A percentile compares a stretch with the other conserved stretches of the same genome.
Evolutionary conservation across 2,797 vertebrate genomes (phyloP).

Genomic region (Tamandua tetradactyla): DNA sequence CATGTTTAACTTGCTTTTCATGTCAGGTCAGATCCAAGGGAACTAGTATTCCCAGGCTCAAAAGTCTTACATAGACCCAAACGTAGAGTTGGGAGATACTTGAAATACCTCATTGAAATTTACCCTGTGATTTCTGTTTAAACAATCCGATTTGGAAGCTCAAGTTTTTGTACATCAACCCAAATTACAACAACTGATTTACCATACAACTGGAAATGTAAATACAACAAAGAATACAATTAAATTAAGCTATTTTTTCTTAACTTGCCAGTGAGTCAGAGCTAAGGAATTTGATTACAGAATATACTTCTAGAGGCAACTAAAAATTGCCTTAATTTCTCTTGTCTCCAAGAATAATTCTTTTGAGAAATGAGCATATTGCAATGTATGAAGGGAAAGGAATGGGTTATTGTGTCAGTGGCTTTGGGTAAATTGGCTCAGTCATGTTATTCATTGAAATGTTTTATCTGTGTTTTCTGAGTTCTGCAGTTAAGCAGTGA

Average conservation of each 20-base stretch:
- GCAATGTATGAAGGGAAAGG: background rate
- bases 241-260: constrained; percentile 29
- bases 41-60: background rate
- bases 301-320: background rate
- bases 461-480: background rate
- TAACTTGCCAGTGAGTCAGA: background rate
- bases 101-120: background rate
- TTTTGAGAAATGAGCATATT: background rate
- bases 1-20: background rate
- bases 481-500: background rate
- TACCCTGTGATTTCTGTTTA: background rate
- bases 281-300: background rate
- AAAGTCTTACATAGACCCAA: background rate
- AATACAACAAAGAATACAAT: constrained; percentile 23
- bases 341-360: background rate
- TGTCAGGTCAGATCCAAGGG: background rate
- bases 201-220: background rate
- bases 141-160: background rate
- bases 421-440: background rate
- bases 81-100: background rate
- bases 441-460: background rate
- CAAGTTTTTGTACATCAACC: background rate
- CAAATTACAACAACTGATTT: background rate
- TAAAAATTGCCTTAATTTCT: background rate
- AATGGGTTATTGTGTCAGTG: background rate